phyloP scores from a whole-genome alignment of 2,113 vertebrate species.

The Otis tarda region DNA sequence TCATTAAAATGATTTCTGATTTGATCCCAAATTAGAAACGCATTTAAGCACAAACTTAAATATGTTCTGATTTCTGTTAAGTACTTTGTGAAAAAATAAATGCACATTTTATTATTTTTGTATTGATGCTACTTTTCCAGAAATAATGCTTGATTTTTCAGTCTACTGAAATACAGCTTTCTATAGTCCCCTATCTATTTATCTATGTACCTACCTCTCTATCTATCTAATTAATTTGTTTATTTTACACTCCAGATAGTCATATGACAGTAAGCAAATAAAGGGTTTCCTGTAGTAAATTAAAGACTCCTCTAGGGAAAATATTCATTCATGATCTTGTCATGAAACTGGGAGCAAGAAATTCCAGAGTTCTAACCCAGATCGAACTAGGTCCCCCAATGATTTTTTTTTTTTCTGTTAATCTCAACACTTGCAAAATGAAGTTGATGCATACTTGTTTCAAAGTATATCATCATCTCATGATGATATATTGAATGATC shows the following conservation, averaged over 20 bases:
- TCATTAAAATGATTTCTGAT: not conserved
- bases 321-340: not conserved
- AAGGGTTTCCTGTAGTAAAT: not conserved
- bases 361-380: not conserved
- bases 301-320: not conserved
- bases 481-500: no score
- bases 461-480: not conserved
- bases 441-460: not conserved
- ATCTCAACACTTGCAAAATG: not conserved
- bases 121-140: not conserved
- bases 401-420: not conserved
- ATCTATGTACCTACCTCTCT: not conserved
- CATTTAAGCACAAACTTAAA: not conserved
- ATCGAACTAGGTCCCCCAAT: not conserved
- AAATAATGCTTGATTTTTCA: not conserved
- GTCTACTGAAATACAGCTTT: not conserved
- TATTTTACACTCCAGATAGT: not conserved
- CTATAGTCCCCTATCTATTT: not conserved
- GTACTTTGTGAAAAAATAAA: not conserved
- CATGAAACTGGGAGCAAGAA: not conserved
- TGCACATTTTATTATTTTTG: not conserved
- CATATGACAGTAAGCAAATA: not conserved
- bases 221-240: not conserved
- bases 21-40: not conserved
- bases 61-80: not conserved